Percentiles rank a stretch among this genome's conserved stretches.
Evolutionary conservation across 2,888 invertebrate species (phyloP).

Genomic region (Empis livida): DNA sequence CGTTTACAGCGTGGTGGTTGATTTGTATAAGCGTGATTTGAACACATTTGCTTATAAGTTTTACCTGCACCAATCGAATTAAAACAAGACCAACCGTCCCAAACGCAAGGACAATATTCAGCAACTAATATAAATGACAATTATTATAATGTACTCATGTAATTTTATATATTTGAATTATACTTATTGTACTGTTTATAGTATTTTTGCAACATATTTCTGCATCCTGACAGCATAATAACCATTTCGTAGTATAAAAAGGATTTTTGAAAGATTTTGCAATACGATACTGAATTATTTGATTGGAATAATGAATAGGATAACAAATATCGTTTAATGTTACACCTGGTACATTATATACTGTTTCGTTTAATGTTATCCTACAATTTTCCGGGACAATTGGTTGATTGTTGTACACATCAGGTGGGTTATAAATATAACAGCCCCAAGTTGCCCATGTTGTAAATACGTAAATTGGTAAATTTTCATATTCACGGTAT

Average conservation of each 20-base stretch:
- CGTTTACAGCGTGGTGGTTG: constrained; percentile 43
- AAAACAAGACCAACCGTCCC: constrained; percentile 56
- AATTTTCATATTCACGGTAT: constrained; percentile 10
- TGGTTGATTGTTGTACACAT: constrained; percentile 11
- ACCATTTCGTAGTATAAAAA: constrained; percentile 12
- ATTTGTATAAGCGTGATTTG: constrained; percentile 45
- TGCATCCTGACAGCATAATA: constrained; percentile 14
- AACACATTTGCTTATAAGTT: constrained; percentile 39
- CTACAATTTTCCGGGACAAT: constrained; percentile 6
- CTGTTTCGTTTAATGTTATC: not conserved
- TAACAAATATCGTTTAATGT: constrained; percentile 7
- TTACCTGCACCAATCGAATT: constrained; percentile 34
- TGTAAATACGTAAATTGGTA: constrained; percentile 11
- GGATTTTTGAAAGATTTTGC: constrained; percentile 12
- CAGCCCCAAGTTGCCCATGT: constrained; percentile 17
- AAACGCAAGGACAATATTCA: constrained; percentile 40
- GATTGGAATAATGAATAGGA: constrained; percentile 11
- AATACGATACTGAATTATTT: constrained; percentile 6
- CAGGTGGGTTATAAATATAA: constrained; percentile 14
- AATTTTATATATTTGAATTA: not conserved
- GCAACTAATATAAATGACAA: not conserved
- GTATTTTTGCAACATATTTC: constrained; percentile 12
- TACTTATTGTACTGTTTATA: constrained; percentile 3
- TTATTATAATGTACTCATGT: not conserved
- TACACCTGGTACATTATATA: constrained; percentile 12